Percentiles rank a stretch among this genome's conserved stretches.
These are phyloP conservation scores for Chlamydotis undulata DNA, from an alignment of 2,113 vertebrate genomes.

Conservation along the genomic window DNA sequence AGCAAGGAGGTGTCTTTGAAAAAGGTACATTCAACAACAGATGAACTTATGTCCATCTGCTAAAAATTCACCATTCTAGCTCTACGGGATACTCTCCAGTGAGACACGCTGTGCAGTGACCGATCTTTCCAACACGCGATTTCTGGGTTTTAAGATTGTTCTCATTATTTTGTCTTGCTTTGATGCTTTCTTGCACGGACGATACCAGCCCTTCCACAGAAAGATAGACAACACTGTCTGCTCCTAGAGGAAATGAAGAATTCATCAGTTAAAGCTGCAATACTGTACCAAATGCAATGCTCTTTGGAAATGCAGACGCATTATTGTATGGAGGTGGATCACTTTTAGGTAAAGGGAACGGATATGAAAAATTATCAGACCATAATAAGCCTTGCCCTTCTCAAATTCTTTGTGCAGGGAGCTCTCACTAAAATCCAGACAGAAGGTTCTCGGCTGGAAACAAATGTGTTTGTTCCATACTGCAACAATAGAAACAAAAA, in stretches of 20 bases:
- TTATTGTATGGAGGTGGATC: neutral
- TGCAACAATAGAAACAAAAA: neutral
- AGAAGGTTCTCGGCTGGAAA: neutral
- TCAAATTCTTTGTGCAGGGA: neutral
- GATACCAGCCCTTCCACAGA: conserved; percentile 93
- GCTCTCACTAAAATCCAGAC: neutral
- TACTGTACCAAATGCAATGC: neutral
- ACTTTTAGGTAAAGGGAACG: neutral
- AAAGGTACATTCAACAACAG: conserved; percentile 4
- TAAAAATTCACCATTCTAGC: conserved; percentile 87
- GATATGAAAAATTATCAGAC: neutral
- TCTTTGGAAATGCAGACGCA: neutral
- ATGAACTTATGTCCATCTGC: neutral
- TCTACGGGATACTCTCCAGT: conserved; percentile 95
- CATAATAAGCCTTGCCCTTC: neutral
- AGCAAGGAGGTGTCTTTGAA: neutral
- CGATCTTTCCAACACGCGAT: conserved; percentile 45
- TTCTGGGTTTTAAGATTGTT: conserved; percentile 69
- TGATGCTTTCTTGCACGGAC: conserved; percentile 88
- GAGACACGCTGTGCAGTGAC: conserved; percentile 94
- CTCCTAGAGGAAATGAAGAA: conserved; percentile 76
- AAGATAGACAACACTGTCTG: conserved; percentile 92
- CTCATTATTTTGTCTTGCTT: conserved; percentile 72
- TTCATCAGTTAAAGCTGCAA: neutral
- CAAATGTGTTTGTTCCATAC: rapidly evolving